These are phyloP conservation scores for Tineola bisselliella DNA, from an alignment of 2,888 invertebrate genomes.

Conservation along the genomic window DNA sequence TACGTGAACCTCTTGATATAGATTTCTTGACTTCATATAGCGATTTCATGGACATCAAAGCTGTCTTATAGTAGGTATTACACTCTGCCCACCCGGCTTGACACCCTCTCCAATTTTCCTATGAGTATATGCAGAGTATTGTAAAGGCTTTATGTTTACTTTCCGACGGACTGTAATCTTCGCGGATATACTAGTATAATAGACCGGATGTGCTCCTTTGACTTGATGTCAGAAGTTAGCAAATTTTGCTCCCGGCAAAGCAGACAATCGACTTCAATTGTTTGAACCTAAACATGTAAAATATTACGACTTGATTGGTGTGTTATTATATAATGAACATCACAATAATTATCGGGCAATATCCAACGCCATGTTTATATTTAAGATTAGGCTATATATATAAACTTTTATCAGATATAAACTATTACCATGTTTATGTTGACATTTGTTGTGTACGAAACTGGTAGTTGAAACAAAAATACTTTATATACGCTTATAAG, in stretches of 20 bases:
- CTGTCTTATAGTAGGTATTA: not conserved
- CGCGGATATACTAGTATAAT: constrained; percentile 22
- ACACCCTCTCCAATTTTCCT: not conserved
- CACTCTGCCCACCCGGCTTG: not conserved
- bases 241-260: not conserved
- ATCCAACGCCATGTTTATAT: no score
- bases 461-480: no score
- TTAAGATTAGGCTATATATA: no score
- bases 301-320: no score
- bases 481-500: no score
- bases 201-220: constrained; percentile 16
- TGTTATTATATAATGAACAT: no score
- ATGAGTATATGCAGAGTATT: not conserved
- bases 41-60: not conserved
- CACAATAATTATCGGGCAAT: no score
- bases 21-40: not conserved
- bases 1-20: not conserved
- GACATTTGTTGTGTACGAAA: no score
- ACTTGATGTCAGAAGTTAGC: not conserved
- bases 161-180: constrained; percentile 20
- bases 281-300: not conserved
- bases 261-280: constrained; percentile 9
- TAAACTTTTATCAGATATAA: no score
- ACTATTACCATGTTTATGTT: no score
- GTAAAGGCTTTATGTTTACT: not conserved